Evolutionary conservation across 2,888 invertebrate species (phyloP).

Genomic region (Drosophila borborema): DNA sequence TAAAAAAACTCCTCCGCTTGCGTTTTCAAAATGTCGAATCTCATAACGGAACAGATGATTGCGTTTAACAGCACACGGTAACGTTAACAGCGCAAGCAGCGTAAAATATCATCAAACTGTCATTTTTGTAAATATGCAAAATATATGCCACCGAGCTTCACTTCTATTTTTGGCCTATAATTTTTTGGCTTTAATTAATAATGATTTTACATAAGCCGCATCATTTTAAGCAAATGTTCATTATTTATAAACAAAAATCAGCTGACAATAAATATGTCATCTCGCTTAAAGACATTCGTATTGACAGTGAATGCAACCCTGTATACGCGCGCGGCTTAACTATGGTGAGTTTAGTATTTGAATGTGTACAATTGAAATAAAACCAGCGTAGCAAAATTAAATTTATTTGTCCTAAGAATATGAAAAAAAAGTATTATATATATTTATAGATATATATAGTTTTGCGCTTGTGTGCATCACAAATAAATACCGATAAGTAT

Average conservation of each 20-base stretch:
- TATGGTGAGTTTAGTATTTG: conserved; percentile 39
- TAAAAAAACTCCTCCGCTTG: too few relatives aligned
- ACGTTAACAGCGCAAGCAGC: conserved; percentile 4
- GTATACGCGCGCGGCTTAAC: not conserved
- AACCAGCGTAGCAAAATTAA: conserved; percentile 16
- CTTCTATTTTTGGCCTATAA: not conserved
- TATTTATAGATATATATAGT: not conserved
- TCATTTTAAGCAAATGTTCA: not conserved
- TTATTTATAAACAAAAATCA: conserved; percentile 34
- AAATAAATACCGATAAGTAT: conserved; percentile 80
- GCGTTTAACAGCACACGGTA: not conserved
- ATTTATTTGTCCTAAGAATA: conserved; percentile 57
- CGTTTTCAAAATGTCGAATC: not conserved
- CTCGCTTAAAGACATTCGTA: not conserved
- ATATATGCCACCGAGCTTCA: not conserved
- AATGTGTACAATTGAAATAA: conserved; percentile 15
- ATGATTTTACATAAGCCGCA: not conserved
- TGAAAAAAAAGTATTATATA: conserved; percentile 47
- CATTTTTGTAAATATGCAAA: too few relatives aligned
- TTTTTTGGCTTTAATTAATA: not conserved
- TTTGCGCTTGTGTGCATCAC: conserved; percentile 54
- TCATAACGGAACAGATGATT: conserved; percentile 3
- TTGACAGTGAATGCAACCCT: conserved; percentile 29
- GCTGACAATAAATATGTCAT: conserved; percentile 17
- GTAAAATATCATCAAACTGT: not conserved